Base-by-base conservation (phyloP, 2,888 invertebrate species). In the Drosophila multiciliata region DNA sequence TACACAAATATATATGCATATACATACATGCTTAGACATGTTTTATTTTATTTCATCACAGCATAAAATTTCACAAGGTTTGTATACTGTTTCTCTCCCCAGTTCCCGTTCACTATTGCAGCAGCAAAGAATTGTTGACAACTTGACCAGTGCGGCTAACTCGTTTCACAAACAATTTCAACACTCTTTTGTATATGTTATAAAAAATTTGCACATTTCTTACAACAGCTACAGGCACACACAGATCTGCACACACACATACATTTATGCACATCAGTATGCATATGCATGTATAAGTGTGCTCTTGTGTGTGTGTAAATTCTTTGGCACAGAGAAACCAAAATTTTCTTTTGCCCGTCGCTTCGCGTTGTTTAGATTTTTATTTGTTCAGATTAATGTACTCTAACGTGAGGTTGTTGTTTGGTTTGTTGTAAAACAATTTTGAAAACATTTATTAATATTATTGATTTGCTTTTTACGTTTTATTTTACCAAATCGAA, bases 151-250 rank as follows among this genome's bases (percentile, higher is more conserved):
- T 49, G 38, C 52, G 54, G 38, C 61, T 20, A 68, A 87, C 63
- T 52, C 48, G 53, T 36, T 71, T 55, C 45, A 35, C 49, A 49
- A 66, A 61, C 42, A 63, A 54, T 70, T 73, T 74, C 58, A 73
- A 68, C 69, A 76, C 63, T 20, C 12, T 45, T 66, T 80, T 81
- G 69, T 68, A 59, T 64, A 75, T 73, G 45, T 82, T 81, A 80
- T 61, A 63, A 58, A 78, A 62, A 84, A 75, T 82, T 84, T 80
- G 82, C 89, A 85, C 89, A 89, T 87, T 84, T 84, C 77, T 73
- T 72, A 75, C 75, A 87, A 79, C 70, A 82, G 77, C 72, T 77
- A 78, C 73, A 64, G 59, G 76, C 60, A 66, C 64, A 66, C 62
- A 66, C 61, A 66, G 75, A 71, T 71, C 57, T 73, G 60, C 66